Conservation (phyloP, 2,888 invertebrate species). For the Eremobia ochroleuca region DNA sequence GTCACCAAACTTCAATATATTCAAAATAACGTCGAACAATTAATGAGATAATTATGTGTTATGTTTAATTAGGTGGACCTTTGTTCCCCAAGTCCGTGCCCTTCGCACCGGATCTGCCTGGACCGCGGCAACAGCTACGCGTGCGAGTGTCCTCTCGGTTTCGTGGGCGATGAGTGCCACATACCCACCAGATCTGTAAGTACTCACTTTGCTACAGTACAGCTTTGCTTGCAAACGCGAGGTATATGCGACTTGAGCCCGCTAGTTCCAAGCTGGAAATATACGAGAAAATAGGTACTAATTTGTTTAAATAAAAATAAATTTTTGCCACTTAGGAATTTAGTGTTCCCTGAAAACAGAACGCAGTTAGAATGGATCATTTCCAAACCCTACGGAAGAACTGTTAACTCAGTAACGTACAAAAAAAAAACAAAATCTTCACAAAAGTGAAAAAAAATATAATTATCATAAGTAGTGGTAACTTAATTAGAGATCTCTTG, state of each 20-base stretch:
- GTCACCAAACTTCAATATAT: not conserved
- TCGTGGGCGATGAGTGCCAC: constrained; percentile 93
- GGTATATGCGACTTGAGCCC: not conserved
- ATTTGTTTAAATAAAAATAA: not conserved
- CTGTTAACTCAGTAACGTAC: too few species aligned
- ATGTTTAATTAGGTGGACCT: constrained; percentile 92
- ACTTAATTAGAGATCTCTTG: constrained; percentile 1
- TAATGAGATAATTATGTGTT: not conserved
- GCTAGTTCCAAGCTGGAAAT: not conserved
- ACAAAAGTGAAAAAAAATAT: not conserved
- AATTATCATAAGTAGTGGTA: not conserved
- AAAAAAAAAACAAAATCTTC: too few species aligned
- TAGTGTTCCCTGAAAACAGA: not conserved
- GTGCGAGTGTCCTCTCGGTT: constrained; percentile 94
- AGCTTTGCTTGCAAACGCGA: not conserved
- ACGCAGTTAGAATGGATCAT: not conserved
- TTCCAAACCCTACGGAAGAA: not conserved
- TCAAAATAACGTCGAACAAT: not conserved
- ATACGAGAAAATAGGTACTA: not conserved
- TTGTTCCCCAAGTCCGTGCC: constrained; percentile 93
- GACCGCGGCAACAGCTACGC: constrained; percentile 94
- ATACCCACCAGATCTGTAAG: constrained; percentile 92
- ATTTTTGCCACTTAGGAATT: not conserved
- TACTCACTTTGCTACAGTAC: constrained; percentile 8
- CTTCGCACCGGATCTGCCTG: constrained; percentile 92